A percentile compares a stretch with the other conserved stretches of the same genome.
phyloP scores from a whole-genome alignment of 1,140 invertebrate genomes.

The Sarcophaga bullata region DNA sequence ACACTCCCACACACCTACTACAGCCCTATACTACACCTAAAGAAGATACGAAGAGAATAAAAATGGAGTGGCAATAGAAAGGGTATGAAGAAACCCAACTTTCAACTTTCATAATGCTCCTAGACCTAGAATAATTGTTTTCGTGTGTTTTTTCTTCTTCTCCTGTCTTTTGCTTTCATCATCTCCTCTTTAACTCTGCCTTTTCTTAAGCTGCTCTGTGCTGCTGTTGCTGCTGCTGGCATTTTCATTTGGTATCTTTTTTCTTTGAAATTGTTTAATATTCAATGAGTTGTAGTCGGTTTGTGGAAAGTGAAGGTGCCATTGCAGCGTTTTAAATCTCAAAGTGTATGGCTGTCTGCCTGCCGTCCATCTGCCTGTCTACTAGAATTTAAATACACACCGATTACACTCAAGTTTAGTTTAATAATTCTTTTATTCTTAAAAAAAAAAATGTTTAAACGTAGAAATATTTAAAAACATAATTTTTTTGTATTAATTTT shows the following conservation, averaged over 20 bases:
- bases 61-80: background rate
- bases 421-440: background rate
- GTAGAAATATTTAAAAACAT: too few species aligned
- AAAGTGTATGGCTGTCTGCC: background rate
- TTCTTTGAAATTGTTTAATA: slow-evolving; percentile 3
- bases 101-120: slow-evolving; percentile 38
- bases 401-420: background rate
- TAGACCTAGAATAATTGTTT: slow-evolving; percentile 40
- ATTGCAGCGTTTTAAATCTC: background rate
- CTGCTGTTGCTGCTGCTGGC: too few species aligned
- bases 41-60: background rate
- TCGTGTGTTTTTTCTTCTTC: background rate
- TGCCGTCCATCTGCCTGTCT: background rate
- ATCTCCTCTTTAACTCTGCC: too few species aligned
- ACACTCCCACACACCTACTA: background rate
- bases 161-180: too few species aligned
- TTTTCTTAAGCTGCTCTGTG: too few species aligned
- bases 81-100: too few species aligned
- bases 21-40: background rate
- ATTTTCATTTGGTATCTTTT: background rate
- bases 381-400: background rate
- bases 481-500: too few species aligned
- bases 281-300: slow-evolving; percentile 5
- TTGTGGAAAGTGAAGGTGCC: background rate
- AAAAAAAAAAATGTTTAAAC: too few species aligned